Evolutionary conservation across 2,888 invertebrate genomes (phyloP).

Genomic region (Macaria notata): DNA sequence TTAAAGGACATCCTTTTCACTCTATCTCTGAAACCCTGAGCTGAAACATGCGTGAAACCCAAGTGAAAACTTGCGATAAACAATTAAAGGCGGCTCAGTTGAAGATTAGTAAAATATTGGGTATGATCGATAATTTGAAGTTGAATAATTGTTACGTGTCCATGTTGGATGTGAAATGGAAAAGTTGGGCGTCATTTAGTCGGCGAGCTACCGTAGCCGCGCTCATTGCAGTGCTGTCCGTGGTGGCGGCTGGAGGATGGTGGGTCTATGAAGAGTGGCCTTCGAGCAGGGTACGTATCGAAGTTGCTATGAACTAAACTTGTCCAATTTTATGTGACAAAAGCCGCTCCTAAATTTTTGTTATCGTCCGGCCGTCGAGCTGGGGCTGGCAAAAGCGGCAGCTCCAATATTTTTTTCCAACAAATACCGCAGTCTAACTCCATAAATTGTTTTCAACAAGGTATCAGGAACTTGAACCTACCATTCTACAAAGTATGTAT

Average conservation of each 20-base stretch:
- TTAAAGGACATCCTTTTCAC: conserved; percentile 38
- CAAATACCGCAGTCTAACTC: no score
- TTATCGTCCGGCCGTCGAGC: no score
- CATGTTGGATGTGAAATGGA: conserved; percentile 40
- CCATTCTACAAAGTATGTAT: no score
- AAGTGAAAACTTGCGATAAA: conserved; percentile 58
- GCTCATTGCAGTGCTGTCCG: conserved; percentile 23
- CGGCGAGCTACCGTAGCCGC: conserved; percentile 20
- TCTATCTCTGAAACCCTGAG: conserved; percentile 24
- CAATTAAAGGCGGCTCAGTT: conserved; percentile 63
- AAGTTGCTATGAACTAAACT: not conserved
- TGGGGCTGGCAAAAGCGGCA: no score
- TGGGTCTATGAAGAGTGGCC: conserved; percentile 47
- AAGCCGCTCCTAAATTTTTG: no score
- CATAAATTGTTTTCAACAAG: no score
- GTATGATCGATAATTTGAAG: conserved; percentile 59
- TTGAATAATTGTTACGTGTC: conserved; percentile 52
- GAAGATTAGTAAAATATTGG: conserved; percentile 61
- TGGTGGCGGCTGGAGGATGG: conserved; percentile 34
- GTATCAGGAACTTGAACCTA: no score
- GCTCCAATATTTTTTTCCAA: no score
- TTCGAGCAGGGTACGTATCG: conserved; percentile 43
- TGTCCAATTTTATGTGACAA: no score
- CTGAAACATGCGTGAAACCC: conserved; percentile 45
- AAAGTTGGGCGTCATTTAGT: not conserved